phyloP scores from a whole-genome alignment of 2,888 invertebrate genomes.

The Galeopsomyia nigrocyanea region DNA sequence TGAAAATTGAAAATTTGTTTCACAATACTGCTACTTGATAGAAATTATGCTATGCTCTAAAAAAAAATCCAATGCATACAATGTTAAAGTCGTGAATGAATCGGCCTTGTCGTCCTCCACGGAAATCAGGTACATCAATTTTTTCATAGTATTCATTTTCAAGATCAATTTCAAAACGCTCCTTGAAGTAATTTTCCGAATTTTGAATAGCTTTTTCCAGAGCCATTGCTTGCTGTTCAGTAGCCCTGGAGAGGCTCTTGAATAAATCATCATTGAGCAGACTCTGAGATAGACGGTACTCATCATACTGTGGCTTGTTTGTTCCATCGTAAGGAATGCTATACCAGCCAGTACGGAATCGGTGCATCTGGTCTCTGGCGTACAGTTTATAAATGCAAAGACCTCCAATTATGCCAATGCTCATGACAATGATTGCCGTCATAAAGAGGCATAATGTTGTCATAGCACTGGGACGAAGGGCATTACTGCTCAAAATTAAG shows the following conservation, averaged over 20 bases:
- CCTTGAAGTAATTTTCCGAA: slow-evolving; percentile 74
- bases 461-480: slow-evolving; percentile 73
- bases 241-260: slow-evolving; percentile 53
- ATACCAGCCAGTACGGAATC: slow-evolving; percentile 78
- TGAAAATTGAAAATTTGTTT: slow-evolving; percentile 57
- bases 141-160: slow-evolving; percentile 82
- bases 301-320: slow-evolving; percentile 56
- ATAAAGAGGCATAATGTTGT: slow-evolving; percentile 79
- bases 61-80: slow-evolving; percentile 67
- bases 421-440: slow-evolving; percentile 80
- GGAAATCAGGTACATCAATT: slow-evolving; percentile 88
- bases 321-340: slow-evolving; percentile 74
- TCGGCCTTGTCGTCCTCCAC: slow-evolving; percentile 83
- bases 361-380: slow-evolving; percentile 74
- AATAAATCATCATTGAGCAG: slow-evolving; percentile 57
- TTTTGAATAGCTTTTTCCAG: slow-evolving; percentile 49
- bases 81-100: slow-evolving; percentile 94
- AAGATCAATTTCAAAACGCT: slow-evolving; percentile 85
- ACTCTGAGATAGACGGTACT: slow-evolving; percentile 50
- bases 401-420: slow-evolving; percentile 78
- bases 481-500: slow-evolving; percentile 68
- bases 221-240: slow-evolving; percentile 50
- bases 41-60: not conserved
- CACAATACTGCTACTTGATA: not conserved
- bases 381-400: slow-evolving; percentile 83